Conservation (phyloP, 2,888 invertebrate species). For the Augiades crinisus region DNA sequence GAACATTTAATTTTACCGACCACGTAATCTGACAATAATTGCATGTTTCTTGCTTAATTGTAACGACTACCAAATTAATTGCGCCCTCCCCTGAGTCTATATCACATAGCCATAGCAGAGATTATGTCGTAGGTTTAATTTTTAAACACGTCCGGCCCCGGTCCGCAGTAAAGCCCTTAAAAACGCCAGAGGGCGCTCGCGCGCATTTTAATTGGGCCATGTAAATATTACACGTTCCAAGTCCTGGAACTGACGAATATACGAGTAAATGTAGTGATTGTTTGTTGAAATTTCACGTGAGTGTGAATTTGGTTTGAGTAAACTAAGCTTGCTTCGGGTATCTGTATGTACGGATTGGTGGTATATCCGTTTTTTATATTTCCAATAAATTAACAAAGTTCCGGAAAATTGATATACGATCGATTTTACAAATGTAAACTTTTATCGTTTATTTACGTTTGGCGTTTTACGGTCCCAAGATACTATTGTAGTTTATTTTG, state of each 20-base stretch:
- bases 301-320: conserved; percentile 7
- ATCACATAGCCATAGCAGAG: conserved; percentile 26
- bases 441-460: no score
- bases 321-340: conserved; percentile 4
- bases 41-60: no score
- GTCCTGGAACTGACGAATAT: conserved; percentile 17
- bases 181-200: conserved; percentile 42
- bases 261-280: conserved; percentile 22
- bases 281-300: conserved; percentile 18
- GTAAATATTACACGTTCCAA: conserved; percentile 45
- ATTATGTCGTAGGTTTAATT: conserved; percentile 48
- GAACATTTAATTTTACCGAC: no score
- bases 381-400: no score
- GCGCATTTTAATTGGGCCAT: conserved; percentile 51
- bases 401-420: no score
- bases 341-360: not conserved
- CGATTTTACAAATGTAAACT: no score
- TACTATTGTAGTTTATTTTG: no score
- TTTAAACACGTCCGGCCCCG: conserved; percentile 44
- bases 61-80: not conserved
- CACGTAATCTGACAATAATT: no score
- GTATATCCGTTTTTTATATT: no score
- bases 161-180: conserved; percentile 38
- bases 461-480: no score
- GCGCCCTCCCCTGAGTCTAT: not conserved